Conservation (phyloP, 1,140 invertebrate species). For the Drosophila virilis region DNA sequence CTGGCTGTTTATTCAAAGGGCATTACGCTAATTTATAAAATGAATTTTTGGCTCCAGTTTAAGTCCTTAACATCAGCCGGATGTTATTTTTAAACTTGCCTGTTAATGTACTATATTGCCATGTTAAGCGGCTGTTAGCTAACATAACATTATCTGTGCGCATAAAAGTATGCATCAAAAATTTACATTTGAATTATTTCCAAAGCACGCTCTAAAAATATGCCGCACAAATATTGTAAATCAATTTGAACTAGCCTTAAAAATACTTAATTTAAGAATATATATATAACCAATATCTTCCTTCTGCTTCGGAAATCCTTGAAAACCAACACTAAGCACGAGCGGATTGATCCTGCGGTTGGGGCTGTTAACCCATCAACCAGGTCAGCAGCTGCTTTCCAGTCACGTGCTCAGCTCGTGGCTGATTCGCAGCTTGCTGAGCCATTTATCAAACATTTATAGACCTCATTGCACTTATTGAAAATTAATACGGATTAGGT, state of each 20-base stretch:
- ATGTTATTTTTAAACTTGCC: background rate
- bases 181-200: background rate
- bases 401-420: conserved; percentile 53
- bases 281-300: too few relatives aligned
- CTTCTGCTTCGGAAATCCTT: too few relatives aligned
- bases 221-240: background rate
- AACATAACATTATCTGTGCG: background rate
- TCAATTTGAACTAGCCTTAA: background rate
- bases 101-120: background rate
- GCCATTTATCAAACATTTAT: conserved; percentile 75
- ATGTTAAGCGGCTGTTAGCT: background rate
- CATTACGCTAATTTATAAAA: too few relatives aligned
- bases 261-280: too few relatives aligned
- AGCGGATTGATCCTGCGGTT: background rate
- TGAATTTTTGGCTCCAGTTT: background rate
- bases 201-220: background rate
- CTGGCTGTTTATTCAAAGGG: too few relatives aligned
- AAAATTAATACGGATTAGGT: conserved; percentile 78
- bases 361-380: background rate
- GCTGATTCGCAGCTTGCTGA: conserved; percentile 31
- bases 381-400: background rate
- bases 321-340: background rate
- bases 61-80: background rate
- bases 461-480: conserved; percentile 75
- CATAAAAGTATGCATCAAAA: conserved; percentile 18